Conservation (phyloP, 1,140 invertebrate species). For the Bombus consobrinus region DNA sequence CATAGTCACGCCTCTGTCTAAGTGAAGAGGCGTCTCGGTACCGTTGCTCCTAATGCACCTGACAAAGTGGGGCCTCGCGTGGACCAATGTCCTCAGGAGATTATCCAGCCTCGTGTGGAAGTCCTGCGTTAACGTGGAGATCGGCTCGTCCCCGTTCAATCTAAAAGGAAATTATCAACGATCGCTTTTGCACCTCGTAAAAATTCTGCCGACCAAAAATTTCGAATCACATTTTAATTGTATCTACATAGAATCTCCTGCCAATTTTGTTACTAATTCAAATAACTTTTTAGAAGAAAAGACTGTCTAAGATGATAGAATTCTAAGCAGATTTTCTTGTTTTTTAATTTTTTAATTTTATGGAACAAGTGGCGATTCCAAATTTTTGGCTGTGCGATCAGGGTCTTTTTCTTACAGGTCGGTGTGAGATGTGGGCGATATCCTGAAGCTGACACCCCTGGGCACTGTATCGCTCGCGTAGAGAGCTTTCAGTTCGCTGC, state of each 20-base stretch:
- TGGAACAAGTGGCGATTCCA: no score
- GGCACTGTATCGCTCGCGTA: constrained; percentile 92
- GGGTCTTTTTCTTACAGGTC: constrained; percentile 85
- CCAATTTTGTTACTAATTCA: no score
- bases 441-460: constrained; percentile 92
- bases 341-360: no score
- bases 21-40: constrained; percentile 89
- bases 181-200: not conserved
- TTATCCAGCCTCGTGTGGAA: constrained; percentile 97
- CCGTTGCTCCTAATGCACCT: constrained; percentile 94
- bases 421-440: constrained; percentile 94
- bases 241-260: not conserved
- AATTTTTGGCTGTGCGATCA: no score
- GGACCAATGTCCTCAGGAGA: constrained; percentile 93
- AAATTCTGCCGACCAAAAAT: no score
- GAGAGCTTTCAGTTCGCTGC: constrained; percentile 94
- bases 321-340: not conserved
- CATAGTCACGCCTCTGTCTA: constrained; percentile 92
- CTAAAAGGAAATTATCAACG: constrained; percentile 74
- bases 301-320: not conserved
- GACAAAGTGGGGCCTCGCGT: constrained; percentile 96
- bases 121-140: constrained; percentile 96
- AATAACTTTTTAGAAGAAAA: not conserved
- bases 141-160: constrained; percentile 93
- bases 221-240: no score